phyloP scores from a whole-genome alignment of 2,113 vertebrate genomes.

The Chrysochloris asiatica region DNA sequence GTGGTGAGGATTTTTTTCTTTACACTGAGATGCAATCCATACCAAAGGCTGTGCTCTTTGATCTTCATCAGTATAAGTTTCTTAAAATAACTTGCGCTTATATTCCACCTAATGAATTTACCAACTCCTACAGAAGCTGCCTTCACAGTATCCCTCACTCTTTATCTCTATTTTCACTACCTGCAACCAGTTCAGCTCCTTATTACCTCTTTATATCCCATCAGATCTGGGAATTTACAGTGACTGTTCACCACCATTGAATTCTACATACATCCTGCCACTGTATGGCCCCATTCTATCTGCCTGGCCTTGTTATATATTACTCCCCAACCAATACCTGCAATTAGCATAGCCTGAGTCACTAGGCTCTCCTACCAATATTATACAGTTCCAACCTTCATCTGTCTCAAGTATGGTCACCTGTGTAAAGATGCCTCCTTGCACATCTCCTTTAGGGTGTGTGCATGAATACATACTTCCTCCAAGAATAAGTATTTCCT shows the following conservation, averaged over 20 bases:
- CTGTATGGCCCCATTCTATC: neutral
- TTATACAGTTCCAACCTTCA: neutral
- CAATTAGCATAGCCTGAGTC: neutral
- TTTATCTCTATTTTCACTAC: neutral
- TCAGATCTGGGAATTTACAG: neutral
- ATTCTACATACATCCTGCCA: rapidly evolving
- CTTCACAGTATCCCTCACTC: neutral
- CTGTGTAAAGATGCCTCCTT: neutral
- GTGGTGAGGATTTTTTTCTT: too few species aligned
- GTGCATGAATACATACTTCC: rapidly evolving
- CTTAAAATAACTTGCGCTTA: neutral
- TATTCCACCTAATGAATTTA: neutral
- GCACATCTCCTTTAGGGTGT: neutral
- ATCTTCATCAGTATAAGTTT: neutral
- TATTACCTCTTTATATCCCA: neutral
- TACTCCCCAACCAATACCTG: too few species aligned
- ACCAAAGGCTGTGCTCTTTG: neutral
- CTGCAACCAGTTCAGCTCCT: neutral
- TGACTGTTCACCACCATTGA: neutral
- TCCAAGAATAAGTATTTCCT: neutral
- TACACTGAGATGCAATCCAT: too few species aligned
- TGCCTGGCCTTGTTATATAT: neutral
- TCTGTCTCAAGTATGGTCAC: neutral
- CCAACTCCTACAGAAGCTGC: neutral
- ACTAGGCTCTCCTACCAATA: neutral